Evolutionary conservation across 1,140 invertebrate species (phyloP).

Genomic region (Neodiprion fabricii): DNA sequence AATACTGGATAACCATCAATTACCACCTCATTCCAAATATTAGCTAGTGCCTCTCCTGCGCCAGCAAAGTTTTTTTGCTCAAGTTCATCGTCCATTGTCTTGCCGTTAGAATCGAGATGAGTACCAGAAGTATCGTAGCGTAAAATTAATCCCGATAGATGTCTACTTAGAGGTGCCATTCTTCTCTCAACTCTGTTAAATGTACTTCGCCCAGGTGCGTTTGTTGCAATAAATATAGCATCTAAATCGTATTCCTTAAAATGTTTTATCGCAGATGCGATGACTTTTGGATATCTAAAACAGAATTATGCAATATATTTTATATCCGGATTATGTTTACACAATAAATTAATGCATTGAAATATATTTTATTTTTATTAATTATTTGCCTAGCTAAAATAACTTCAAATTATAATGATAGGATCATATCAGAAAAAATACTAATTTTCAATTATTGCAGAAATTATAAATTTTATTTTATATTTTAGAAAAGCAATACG

Average conservation of each 20-base stretch:
- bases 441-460: no score
- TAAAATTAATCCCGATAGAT: slow-evolving; percentile 48
- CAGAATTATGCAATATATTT: no score
- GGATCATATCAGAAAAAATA: no score
- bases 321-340: no score
- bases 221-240: slow-evolving; percentile 51
- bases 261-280: slow-evolving; percentile 34
- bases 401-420: no score
- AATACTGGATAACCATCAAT: slow-evolving; percentile 42
- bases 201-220: slow-evolving; percentile 51
- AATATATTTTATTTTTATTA: no score
- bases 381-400: no score
- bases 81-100: slow-evolving; percentile 46
- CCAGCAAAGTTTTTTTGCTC: slow-evolving; percentile 44
- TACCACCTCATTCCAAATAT: slow-evolving; percentile 38
- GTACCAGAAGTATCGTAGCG: slow-evolving; percentile 48
- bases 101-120: slow-evolving; percentile 45
- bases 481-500: no score
- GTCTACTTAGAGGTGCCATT: slow-evolving; percentile 51
- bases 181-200: slow-evolving; percentile 40
- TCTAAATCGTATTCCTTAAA: slow-evolving; percentile 45
- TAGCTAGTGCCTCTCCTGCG: slow-evolving; percentile 41
- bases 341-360: no score
- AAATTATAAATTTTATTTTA: no score
- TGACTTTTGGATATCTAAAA: slow-evolving; percentile 1